These are phyloP conservation scores for Thamnaconus septentrionalis DNA, from an alignment of 2,113 vertebrate genomes.

Conservation along the genomic window DNA sequence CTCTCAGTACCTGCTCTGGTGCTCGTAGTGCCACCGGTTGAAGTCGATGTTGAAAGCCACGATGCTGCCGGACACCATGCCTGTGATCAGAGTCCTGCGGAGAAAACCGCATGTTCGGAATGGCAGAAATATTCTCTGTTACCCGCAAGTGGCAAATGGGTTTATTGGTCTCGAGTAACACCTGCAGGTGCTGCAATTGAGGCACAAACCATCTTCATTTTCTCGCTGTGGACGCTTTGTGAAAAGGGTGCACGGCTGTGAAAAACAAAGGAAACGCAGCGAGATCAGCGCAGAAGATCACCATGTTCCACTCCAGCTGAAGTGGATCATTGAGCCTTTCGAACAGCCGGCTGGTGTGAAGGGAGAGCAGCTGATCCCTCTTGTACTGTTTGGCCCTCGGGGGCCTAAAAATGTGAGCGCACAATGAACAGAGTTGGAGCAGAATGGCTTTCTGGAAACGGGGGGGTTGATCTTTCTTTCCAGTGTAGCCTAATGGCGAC, in stretches of 20 bases:
- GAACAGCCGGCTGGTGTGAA: constrained; percentile 41
- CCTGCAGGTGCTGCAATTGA: too few relatives aligned
- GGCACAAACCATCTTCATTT: too few relatives aligned
- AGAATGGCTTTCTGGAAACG: constrained; percentile 40
- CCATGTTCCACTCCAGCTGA: constrained; percentile 18
- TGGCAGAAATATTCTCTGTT: not conserved
- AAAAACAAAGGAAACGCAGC: not conserved
- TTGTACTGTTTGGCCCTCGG: constrained; percentile 53
- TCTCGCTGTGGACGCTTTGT: not conserved
- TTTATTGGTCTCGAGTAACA: not conserved
- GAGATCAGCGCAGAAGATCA: constrained; percentile 51
- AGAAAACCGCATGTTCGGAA: not conserved
- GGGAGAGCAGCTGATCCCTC: constrained; percentile 65
- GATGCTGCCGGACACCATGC: constrained; percentile 98
- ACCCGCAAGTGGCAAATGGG: not conserved
- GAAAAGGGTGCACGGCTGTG: not conserved
- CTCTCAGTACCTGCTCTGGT: constrained; percentile 96
- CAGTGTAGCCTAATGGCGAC: constrained; percentile 24
- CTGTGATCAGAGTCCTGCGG: constrained; percentile 93
- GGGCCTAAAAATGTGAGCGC: constrained; percentile 30
- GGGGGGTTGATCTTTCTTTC: constrained; percentile 6
- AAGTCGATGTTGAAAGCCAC: constrained; percentile 99
- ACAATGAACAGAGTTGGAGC: constrained; percentile 62
- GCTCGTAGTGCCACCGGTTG: constrained; percentile 98
- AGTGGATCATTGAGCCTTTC: constrained; percentile 26